phyloP scores from a whole-genome alignment of 2,113 vertebrate species.

The Salvelinus fontinalis region DNA sequence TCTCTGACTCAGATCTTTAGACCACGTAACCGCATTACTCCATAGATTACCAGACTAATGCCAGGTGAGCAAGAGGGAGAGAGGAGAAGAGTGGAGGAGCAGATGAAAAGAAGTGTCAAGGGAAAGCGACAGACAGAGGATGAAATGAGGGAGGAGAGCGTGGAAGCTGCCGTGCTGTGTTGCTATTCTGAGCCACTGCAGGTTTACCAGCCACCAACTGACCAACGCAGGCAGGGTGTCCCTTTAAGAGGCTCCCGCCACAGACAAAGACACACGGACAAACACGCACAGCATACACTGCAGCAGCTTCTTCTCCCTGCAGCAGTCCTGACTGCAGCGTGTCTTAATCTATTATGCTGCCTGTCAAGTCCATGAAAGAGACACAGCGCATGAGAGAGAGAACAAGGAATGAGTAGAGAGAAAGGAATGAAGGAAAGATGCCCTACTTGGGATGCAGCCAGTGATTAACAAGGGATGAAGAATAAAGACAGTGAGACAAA shows the following conservation, averaged over 20 bases:
- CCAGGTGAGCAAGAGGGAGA: background rate
- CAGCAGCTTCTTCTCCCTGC: conserved; percentile 41
- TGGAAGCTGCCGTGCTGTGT: conserved; percentile 11
- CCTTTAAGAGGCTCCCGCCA: conserved; percentile 58
- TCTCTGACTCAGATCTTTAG: conserved; percentile 36
- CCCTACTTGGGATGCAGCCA: background rate
- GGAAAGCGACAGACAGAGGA: conserved; percentile 2
- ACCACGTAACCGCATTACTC: background rate
- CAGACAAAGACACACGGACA: conserved; percentile 14
- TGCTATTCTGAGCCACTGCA: conserved; percentile 44
- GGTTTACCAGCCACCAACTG: conserved; percentile 36
- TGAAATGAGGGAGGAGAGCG: conserved; percentile 12
- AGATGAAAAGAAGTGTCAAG: background rate
- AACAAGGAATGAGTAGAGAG: background rate
- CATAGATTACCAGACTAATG: background rate
- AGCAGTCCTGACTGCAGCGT: conserved; percentile 31
- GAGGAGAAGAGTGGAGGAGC: conserved; percentile 13
- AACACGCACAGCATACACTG: conserved; percentile 26
- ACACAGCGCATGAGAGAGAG: conserved; percentile 1
- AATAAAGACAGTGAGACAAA: background rate
- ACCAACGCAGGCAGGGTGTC: conserved; percentile 39
- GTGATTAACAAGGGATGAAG: background rate
- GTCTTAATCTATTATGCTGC: conserved; percentile 37
- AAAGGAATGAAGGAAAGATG: background rate
- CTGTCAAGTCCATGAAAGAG: background rate